These are phyloP conservation scores for Diorhabda sublineata DNA, from an alignment of 1,140 invertebrate species.

Conservation along the genomic window DNA sequence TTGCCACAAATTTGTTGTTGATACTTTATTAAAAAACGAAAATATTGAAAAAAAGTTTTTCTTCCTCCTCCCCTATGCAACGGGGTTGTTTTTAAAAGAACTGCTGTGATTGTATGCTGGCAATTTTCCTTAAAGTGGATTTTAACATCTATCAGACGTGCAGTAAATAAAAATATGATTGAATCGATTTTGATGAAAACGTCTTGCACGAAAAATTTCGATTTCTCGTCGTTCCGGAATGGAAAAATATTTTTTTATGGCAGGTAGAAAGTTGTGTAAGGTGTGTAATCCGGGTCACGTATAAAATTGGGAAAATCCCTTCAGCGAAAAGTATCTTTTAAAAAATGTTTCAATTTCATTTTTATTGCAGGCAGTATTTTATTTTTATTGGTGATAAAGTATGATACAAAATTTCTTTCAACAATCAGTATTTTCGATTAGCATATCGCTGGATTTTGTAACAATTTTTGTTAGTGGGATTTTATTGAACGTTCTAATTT, in stretches of 20 bases:
- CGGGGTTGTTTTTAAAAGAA: no score
- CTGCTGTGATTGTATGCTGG: no score
- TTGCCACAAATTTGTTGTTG: no score
- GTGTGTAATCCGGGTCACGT: not conserved
- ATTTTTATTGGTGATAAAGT: not conserved
- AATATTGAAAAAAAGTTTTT: no score
- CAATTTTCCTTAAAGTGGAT: not conserved
- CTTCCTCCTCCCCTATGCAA: no score
- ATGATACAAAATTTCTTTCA: not conserved
- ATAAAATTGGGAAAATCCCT: constrained; percentile 2
- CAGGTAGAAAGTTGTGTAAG: not conserved
- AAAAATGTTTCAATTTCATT: not conserved
- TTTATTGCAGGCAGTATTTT: not conserved
- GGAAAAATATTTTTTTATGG: not conserved
- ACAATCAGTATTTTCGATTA: no score
- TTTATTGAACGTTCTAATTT: no score
- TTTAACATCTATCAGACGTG: constrained; percentile 2
- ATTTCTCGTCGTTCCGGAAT: not conserved
- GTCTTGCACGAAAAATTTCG: not conserved
- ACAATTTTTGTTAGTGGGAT: no score
- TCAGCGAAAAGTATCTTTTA: not conserved
- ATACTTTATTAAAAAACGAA: no score
- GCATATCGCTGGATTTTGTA: no score
- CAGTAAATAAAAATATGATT: constrained; percentile 1
- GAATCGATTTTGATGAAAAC: not conserved